Conservation (phyloP, 2,113 vertebrate genomes). For the Thalassoma bifasciatum region DNA sequence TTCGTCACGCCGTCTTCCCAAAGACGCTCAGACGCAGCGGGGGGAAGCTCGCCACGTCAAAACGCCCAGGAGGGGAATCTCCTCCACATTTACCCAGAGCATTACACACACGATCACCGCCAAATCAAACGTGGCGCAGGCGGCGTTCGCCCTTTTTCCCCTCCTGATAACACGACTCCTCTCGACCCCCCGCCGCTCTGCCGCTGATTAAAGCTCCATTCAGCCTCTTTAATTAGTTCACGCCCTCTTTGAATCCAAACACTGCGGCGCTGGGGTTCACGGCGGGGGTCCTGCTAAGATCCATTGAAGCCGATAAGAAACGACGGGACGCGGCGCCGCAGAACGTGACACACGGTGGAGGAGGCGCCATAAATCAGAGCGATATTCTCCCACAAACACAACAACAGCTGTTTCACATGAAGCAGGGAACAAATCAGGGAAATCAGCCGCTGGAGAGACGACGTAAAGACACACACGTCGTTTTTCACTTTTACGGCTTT, state of each 20-base stretch:
- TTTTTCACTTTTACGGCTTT: not conserved
- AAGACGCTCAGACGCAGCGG: slow-evolving; percentile 35
- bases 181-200: not conserved
- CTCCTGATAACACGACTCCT: slow-evolving; percentile 5
- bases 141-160: not conserved
- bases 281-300: slow-evolving; percentile 5
- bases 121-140: slow-evolving; percentile 30
- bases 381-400: not conserved
- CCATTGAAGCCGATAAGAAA: slow-evolving; percentile 8
- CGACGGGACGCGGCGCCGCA: not conserved
- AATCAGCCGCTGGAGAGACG: not conserved
- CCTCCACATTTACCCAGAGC: slow-evolving; percentile 38
- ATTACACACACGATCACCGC: slow-evolving; percentile 57
- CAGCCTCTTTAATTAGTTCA: slow-evolving; percentile 38
- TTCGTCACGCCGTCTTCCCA: slow-evolving; percentile 3
- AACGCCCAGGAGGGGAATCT: slow-evolving; percentile 39
- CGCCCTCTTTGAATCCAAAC: slow-evolving; percentile 4
- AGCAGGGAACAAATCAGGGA: slow-evolving; percentile 3
- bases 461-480: too few relatives aligned
- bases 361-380: slow-evolving; percentile 17
- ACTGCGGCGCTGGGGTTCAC: not conserved
- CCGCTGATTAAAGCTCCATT: slow-evolving; percentile 39
- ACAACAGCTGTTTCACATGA: slow-evolving; percentile 29
- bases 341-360: not conserved
- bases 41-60: slow-evolving; percentile 21